Percentiles rank a stretch among this genome's conserved stretches.
Evolutionary conservation across 2,888 invertebrate genomes (phyloP).

Genomic region (Noctua janthina): DNA sequence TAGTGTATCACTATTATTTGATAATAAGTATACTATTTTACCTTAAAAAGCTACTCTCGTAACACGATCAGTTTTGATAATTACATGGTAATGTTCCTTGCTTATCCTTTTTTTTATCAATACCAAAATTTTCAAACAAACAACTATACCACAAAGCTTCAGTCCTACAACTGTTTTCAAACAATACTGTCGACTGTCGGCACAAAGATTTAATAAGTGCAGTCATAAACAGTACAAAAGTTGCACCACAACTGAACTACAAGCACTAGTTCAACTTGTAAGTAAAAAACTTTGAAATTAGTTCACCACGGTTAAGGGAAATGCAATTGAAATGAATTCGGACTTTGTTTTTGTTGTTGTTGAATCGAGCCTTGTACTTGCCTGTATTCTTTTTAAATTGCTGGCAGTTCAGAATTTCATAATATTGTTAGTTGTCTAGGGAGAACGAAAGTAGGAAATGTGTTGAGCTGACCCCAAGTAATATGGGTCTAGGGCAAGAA

Average conservation of each 20-base stretch:
- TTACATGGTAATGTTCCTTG: background rate
- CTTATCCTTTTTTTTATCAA: too few species aligned
- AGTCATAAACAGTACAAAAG: slow-evolving; percentile 58
- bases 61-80: too few species aligned
- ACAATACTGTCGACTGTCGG: slow-evolving; percentile 2
- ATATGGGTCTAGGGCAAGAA: background rate
- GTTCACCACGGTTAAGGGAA: slow-evolving; percentile 50
- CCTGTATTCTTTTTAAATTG: background rate
- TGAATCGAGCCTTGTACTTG: background rate
- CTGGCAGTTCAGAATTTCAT: background rate
- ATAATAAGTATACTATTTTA: background rate
- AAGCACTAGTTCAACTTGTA: slow-evolving; percentile 40
- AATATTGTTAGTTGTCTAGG: background rate
- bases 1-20: background rate
- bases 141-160: background rate
- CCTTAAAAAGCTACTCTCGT: too few species aligned
- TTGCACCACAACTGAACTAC: slow-evolving; percentile 43
- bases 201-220: slow-evolving; percentile 56
- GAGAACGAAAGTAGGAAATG: too few species aligned
- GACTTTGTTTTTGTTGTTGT: background rate
- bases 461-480: too few species aligned
- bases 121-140: background rate
- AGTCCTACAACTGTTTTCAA: background rate
- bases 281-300: slow-evolving; percentile 68
- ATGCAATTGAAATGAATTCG: slow-evolving; percentile 6